phyloP scores from a whole-genome alignment of 2,113 vertebrate species.

The Crotalus viridis region DNA sequence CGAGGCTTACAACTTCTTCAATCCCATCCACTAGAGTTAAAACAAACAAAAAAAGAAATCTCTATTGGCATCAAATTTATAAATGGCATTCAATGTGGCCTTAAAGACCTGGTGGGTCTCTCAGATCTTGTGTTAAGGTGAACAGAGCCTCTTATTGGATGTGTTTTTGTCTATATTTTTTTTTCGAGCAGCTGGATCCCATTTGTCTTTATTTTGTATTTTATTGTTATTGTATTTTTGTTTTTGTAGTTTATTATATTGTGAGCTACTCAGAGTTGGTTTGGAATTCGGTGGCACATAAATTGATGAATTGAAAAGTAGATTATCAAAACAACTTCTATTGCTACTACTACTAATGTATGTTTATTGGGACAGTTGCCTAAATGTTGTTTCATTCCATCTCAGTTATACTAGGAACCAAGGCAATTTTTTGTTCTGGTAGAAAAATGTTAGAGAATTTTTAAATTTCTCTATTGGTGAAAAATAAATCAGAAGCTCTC shows the following conservation, averaged over 20 bases:
- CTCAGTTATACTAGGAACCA: not conserved
- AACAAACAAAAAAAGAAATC: no score
- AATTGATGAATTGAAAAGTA: not conserved
- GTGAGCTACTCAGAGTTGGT: not conserved
- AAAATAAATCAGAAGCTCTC: no score
- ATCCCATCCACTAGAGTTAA: no score
- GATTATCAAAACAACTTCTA: not conserved
- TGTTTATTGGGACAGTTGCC: not conserved
- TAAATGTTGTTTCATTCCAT: not conserved
- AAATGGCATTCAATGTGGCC: no score
- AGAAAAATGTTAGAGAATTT: no score
- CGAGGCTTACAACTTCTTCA: no score
- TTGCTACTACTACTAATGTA: not conserved
- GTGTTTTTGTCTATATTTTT: not conserved
- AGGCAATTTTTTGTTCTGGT: not conserved
- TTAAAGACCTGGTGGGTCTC: not conserved
- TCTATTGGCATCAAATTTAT: no score
- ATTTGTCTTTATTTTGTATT: not conserved
- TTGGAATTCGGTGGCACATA: not conserved
- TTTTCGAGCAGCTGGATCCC: not conserved
- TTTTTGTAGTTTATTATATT: not conserved
- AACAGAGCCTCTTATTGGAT: not conserved
- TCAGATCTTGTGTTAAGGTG: not conserved
- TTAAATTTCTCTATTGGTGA: no score
- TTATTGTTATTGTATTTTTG: not conserved